Percentiles rank a stretch among this genome's conserved stretches.
Conservation (phyloP, 2,888 invertebrate genomes). For the Camponotus fellah region DNA sequence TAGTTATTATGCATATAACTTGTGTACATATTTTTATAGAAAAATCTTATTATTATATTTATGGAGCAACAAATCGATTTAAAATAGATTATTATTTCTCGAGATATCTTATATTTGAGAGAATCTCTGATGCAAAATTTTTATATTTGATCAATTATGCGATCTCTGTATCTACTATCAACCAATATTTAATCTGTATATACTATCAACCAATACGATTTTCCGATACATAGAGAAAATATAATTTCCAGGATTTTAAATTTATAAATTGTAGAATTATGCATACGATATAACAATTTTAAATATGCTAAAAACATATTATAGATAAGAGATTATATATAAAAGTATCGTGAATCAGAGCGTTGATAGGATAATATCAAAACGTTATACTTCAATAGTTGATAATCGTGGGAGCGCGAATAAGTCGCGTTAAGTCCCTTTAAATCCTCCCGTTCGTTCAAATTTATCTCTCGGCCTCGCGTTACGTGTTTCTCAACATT, state of each 20-base stretch:
- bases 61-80: neutral
- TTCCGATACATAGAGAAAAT: neutral
- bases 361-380: constrained; percentile 48
- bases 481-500: constrained; percentile 29
- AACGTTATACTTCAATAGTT: constrained; percentile 39
- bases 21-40: neutral
- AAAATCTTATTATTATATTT: neutral
- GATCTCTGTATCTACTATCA: neutral
- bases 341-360: constrained; percentile 12
- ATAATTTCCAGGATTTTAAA: neutral
- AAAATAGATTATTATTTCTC: neutral
- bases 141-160: neutral
- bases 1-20: neutral
- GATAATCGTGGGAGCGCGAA: constrained; percentile 46
- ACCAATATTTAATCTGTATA: too few relatives aligned
- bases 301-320: neutral
- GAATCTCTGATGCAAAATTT: neutral
- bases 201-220: neutral
- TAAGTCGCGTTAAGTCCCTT: constrained; percentile 33
- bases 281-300: neutral
- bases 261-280: neutral
- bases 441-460: constrained; percentile 32
- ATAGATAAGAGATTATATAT: neutral
- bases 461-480: constrained; percentile 13
- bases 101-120: neutral